phyloP scores from a whole-genome alignment of 1,140 invertebrate species.

The Tetramorium parvispinum region DNA sequence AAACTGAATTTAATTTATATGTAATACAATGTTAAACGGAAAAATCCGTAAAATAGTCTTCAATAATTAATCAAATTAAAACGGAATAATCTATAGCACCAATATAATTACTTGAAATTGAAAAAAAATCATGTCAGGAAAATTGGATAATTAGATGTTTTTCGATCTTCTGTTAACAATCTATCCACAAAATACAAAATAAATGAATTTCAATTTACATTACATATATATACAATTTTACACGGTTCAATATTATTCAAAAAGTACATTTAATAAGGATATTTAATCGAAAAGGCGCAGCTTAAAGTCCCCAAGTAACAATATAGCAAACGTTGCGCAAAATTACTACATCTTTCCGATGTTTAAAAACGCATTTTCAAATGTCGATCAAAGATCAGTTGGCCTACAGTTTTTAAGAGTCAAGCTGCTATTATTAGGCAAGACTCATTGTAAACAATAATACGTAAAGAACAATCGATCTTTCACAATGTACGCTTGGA shows the following conservation, averaged over 20 bases:
- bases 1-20: background rate
- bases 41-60: background rate
- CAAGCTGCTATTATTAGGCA: background rate
- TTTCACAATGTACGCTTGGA: slow-evolving; percentile 34
- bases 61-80: slow-evolving; percentile 17
- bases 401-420: background rate
- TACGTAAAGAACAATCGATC: slow-evolving; percentile 42
- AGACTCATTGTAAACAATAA: slow-evolving; percentile 28
- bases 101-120: slow-evolving; percentile 5
- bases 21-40: background rate
- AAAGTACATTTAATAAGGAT: background rate
- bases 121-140: background rate
- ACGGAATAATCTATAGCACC: background rate
- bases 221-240: background rate
- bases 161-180: background rate
- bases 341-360: background rate
- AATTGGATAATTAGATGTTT: background rate
- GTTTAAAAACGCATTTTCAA: background rate
- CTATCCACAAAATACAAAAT: background rate
- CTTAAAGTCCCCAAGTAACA: background rate
- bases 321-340: background rate
- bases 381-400: background rate
- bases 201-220: background rate
- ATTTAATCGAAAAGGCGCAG: background rate
- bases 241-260: background rate